These are phyloP conservation scores for Megaceryle torquata DNA, from an alignment of 2,113 vertebrate species.

Conservation along the genomic window DNA sequence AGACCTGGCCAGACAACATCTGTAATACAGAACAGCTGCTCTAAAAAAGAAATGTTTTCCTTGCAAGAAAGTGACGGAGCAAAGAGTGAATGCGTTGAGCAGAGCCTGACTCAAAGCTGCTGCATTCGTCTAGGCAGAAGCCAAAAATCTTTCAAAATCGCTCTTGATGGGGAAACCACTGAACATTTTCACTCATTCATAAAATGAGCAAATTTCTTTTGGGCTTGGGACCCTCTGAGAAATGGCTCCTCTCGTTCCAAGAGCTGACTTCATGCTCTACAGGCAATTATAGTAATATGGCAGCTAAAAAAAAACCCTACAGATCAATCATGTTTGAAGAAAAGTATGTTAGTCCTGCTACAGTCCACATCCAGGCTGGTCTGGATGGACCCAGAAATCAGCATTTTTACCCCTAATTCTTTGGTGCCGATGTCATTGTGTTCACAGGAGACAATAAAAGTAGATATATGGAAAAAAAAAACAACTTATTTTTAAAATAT, in stretches of 20 bases:
- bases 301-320: background rate
- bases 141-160: background rate
- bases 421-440: background rate
- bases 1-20: background rate
- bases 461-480: background rate
- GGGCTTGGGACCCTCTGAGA: background rate
- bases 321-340: background rate
- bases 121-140: background rate
- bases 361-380: background rate
- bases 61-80: background rate
- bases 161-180: background rate
- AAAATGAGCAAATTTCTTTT: background rate
- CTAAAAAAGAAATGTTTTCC: background rate
- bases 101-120: background rate
- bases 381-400: background rate
- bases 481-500: background rate
- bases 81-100: background rate
- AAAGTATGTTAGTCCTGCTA: background rate
- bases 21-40: background rate
- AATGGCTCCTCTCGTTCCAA: background rate
- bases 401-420: background rate
- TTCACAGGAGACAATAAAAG: background rate
- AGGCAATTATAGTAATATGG: background rate
- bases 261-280: background rate
- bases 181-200: slow-evolving; percentile 9